A percentile compares a stretch with the other conserved stretches of the same genome.
Conservation (phyloP, 2,113 vertebrate genomes). For the Gymnocephalus cernua region DNA sequence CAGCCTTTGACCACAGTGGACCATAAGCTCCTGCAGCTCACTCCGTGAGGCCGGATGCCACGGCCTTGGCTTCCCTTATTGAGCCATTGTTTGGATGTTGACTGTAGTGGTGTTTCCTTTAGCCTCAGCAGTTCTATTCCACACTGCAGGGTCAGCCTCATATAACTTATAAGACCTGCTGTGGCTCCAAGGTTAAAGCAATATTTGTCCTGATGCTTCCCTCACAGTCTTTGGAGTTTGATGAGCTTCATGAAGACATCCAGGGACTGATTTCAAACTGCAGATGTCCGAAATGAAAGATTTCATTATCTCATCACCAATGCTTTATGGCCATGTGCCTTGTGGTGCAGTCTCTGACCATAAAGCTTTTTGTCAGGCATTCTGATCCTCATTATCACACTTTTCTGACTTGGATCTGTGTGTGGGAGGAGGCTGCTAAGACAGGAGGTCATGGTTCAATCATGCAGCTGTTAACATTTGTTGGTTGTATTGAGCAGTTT, state of each 20-base stretch:
- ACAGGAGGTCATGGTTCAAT: conserved; percentile 58
- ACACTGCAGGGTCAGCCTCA: conserved; percentile 56
- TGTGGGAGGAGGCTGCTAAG: conserved; percentile 46
- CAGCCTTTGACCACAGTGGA: conserved; percentile 34
- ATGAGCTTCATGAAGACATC: conserved; percentile 48
- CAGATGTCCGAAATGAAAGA: conserved; percentile 61
- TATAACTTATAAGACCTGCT: conserved; percentile 59
- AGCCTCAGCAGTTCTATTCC: conserved; percentile 67
- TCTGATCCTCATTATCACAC: conserved; percentile 56
- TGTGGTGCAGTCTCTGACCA: conserved; percentile 54
- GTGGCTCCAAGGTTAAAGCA: conserved; percentile 58
- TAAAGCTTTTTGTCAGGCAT: conserved; percentile 60
- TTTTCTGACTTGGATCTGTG: conserved; percentile 49
- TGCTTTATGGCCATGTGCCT: conserved; percentile 44
- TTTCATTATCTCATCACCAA: conserved; percentile 54
- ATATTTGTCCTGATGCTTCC: conserved; percentile 62
- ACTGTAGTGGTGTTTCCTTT: conserved; percentile 61
- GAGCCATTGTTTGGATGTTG: conserved; percentile 54
- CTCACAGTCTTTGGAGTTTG: conserved; percentile 30
- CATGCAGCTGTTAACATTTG: conserved; percentile 61
- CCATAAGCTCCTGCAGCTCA: conserved; percentile 30
- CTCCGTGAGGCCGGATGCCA: conserved; percentile 16
- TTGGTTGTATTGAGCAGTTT: conserved; percentile 64
- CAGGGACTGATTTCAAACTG: conserved; percentile 50
- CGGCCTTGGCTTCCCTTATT: conserved; percentile 63